Percentiles rank a stretch among this genome's conserved stretches.
phyloP scores from a whole-genome alignment of 2,888 invertebrate species.

The Tyria jacobaeae region DNA sequence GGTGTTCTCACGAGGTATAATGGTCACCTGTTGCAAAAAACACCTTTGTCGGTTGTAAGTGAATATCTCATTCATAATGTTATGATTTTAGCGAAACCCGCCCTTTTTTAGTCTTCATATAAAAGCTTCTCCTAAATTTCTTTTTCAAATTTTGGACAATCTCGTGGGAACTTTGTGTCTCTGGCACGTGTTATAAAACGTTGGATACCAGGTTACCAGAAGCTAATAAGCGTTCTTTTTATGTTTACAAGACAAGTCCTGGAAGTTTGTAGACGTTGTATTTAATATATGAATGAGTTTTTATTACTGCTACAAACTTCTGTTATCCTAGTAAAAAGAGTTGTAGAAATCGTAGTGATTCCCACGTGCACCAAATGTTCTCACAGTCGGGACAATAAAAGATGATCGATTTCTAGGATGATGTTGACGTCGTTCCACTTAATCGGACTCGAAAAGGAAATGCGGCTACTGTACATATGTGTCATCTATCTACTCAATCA shows the following conservation, averaged over 20 bases:
- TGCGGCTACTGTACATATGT: no score
- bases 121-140: neutral
- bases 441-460: no score
- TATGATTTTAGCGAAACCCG: neutral
- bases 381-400: no score
- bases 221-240: neutral
- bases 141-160: neutral
- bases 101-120: neutral
- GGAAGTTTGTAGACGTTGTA: neutral
- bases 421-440: no score
- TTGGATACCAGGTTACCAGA: slow-evolving; percentile 8
- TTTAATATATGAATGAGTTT: neutral
- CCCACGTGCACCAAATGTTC: slow-evolving; percentile 15
- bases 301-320: neutral
- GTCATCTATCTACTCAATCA: no score
- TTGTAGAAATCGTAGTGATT: slow-evolving; percentile 9
- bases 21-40: neutral
- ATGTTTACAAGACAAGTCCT: neutral
- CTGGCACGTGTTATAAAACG: neutral
- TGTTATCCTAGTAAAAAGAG: slow-evolving; percentile 10
- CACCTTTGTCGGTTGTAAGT: neutral
- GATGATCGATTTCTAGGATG: no score
- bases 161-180: neutral
- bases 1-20: neutral
- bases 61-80: neutral